Evolutionary conservation across 2,888 invertebrate genomes (phyloP), one percentile per base, ranked within the genome.

Genomic region (Sicus ferrugineus): DNA sequence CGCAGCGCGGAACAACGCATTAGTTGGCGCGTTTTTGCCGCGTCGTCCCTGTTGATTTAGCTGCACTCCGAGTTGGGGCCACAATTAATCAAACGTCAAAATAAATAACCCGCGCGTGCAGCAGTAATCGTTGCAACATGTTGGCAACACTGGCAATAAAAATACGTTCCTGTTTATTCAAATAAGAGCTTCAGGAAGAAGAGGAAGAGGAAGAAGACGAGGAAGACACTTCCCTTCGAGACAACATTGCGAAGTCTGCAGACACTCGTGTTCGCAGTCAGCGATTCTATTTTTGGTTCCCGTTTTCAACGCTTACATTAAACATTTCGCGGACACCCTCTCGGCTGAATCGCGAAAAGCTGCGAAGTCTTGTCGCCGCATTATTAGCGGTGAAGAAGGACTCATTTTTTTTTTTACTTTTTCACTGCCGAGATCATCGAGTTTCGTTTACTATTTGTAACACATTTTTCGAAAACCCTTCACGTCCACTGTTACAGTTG

Each of bases 71-170:
- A 46, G 46, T 58, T 67, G 48, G 38, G 42, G 46, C 34, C 67
- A 64, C 71, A 71, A 71, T 71, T 69, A 71, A 71, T 71, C 71
- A 71, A 71, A 69, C 46, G 71, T 66, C 68, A 63, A 56, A 62
- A 46, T 59, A 52, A 30, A 54, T 38, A 68, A 71, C 42, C 38
- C 68, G 46, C 31, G 46, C 54, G 28, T 30, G 56, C 23, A 56
- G 21, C 48, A 23, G 31, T 48, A 69, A 48, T 58, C 69, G 48
- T 31, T 67, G n/a, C 48, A 58, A 67, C 67, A 67, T 67, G 62
- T 63, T 46, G 54, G 62, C 65, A 66, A 62, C 48, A 59, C 46
- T 64, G 6, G 30, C 30, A 66, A 42, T 42, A 54, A 63, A 34
- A 38, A 63, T 42, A 54, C 21, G 34, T 56, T n/a, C n/a, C n/a